Percentiles rank a stretch among this genome's conserved stretches.
Evolutionary conservation across 1,140 invertebrate genomes (phyloP).

Genomic region (Bombus sibiricus): DNA sequence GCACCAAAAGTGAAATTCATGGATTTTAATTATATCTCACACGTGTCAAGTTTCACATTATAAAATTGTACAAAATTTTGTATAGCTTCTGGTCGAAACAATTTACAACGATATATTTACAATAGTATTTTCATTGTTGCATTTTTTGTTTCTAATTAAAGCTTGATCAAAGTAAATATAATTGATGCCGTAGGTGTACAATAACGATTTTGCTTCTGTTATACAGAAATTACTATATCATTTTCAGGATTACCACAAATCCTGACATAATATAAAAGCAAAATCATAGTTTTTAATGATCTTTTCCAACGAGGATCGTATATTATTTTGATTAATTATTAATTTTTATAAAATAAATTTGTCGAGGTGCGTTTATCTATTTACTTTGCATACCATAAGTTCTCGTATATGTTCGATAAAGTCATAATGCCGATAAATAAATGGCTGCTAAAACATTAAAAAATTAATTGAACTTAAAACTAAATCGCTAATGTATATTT

Average conservation of each 20-base stretch:
- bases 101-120: neutral
- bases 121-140: neutral
- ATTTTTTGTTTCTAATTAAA: neutral
- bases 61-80: slow-evolving; percentile 1
- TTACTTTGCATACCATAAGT: neutral
- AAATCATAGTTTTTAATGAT: neutral
- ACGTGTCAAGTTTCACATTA: neutral
- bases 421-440: neutral
- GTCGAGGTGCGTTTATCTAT: neutral
- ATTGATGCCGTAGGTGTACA: neutral
- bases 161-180: neutral
- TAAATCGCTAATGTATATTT: slow-evolving; percentile 3
- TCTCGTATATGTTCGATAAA: neutral
- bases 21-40: neutral
- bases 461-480: neutral
- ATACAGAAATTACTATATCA: neutral
- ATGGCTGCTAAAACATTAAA: neutral
- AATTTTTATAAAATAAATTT: neutral
- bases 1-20: neutral
- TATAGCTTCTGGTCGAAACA: neutral
- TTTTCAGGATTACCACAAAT: neutral
- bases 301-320: neutral
- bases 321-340: neutral
- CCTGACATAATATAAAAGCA: neutral
- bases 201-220: neutral